phyloP scores from a whole-genome alignment of 2,888 invertebrate species.

The Campopleginae sp. region DNA sequence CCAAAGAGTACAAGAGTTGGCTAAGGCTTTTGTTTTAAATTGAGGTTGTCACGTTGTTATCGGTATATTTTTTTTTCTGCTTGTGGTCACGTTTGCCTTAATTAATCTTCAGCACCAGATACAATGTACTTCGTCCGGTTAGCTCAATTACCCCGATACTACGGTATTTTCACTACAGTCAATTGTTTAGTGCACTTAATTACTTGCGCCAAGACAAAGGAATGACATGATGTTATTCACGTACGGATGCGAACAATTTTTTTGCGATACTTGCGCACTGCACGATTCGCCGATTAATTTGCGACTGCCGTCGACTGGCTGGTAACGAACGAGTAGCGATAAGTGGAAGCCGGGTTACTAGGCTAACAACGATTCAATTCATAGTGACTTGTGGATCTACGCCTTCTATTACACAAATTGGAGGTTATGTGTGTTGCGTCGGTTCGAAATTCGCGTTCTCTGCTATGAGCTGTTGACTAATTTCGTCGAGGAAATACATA shows the following conservation, averaged over 20 bases:
- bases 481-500: not conserved
- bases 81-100: not conserved
- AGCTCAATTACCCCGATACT: not conserved
- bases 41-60: not conserved
- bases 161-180: not conserved
- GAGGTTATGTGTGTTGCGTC: not conserved
- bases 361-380: not conserved
- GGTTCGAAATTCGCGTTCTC: not conserved
- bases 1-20: not conserved
- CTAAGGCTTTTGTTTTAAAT: not conserved
- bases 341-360: slow-evolving; percentile 1
- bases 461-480: not conserved
- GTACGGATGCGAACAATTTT: slow-evolving; percentile 53
- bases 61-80: not conserved
- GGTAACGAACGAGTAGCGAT: not conserved
- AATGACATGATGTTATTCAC: slow-evolving; percentile 71
- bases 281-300: not conserved
- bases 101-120: not conserved
- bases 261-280: not conserved
- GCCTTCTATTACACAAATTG: not conserved
- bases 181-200: slow-evolving; percentile 50
- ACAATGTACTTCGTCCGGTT: not conserved
- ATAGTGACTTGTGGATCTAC: not conserved
- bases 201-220: slow-evolving; percentile 71
- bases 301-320: not conserved